A percentile compares a stretch with the other conserved stretches of the same genome.
Conservation (phyloP, 2,888 invertebrate genomes). For the Cistogaster globosa region DNA sequence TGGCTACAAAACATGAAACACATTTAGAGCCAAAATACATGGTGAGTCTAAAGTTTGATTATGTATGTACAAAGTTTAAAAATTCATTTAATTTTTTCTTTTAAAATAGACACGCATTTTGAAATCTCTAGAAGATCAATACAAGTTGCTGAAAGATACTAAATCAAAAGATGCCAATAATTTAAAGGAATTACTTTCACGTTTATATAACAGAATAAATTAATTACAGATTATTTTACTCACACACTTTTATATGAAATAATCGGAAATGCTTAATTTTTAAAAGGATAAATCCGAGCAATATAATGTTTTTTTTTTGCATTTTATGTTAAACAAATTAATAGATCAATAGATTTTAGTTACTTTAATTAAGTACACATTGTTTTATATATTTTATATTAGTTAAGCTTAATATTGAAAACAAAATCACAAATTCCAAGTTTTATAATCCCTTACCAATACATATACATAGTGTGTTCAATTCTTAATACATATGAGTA, state of each 20-base stretch:
- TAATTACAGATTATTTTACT: neutral
- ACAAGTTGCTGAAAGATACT: conserved; percentile 74
- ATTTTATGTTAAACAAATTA: neutral
- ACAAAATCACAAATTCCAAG: no score
- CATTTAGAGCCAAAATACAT: conserved; percentile 84
- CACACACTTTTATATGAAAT: neutral
- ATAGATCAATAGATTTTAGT: neutral
- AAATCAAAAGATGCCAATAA: conserved; percentile 48
- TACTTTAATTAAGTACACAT: conserved; percentile 14
- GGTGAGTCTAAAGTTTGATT: conserved; percentile 71
- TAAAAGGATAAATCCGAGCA: neutral
- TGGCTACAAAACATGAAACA: conserved; percentile 87
- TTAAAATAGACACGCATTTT: conserved; percentile 75
- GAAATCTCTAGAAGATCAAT: conserved; percentile 75
- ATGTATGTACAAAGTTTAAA: no score
- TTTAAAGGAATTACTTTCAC: conserved; percentile 60
- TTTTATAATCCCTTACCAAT: no score
- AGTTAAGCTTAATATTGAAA: neutral
- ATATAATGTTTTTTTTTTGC: neutral
- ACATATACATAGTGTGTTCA: no score
- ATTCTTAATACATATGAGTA: neutral
- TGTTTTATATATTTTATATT: no score
- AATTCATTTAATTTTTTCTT: neutral
- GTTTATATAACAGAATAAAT: conserved; percentile 41
- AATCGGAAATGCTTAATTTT: neutral